Base-by-base conservation (phyloP, 2,888 invertebrate genomes). In the Molanna angustata region DNA sequence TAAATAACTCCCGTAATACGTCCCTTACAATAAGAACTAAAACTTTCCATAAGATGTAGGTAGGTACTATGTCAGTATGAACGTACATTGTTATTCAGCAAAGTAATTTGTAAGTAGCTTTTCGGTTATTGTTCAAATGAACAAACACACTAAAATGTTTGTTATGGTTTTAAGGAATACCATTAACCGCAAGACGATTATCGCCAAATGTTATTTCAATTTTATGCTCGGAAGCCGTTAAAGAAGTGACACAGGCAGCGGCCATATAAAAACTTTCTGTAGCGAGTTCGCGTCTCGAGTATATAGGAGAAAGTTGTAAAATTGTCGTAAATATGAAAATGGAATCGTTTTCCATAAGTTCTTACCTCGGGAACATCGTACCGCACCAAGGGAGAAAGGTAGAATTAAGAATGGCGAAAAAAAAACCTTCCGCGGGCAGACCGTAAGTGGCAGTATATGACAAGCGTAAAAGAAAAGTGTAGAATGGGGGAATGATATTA, bases 291-390 rank as follows among this genome's bases (percentile, higher is more conserved):
- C 55, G 55, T 58, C 52, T 49, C 46, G 43, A 27, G 40, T 52
- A 54, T 51, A 48, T 35, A 39, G 48, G 48, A 50, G 39, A 54
- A 58, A 58, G 58, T 56, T 58, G 56, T 58, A 58, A 58, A 58
- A 58, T 58, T 56, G 56, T 56, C 58, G 58, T 58, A 58, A 58
- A 58, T 58, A 58, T 58, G 55, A 58, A 58, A 56, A 58, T 58
- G 58, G 58, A 58, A 58, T 58, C 55, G 58, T 56, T 58, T 52
- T 51, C 58, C 53, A 57, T 52, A 52, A 43, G 54, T 48, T 49
- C 41, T 44, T 17, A 32, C 44, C 32, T 11, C 22, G 42, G 37
- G 40, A 31, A 44, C 19, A 33, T 7, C n/a, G n/a, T n/a, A n/a
- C n/a, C 2, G 43, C 43, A 37, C 17, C 44, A 31, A 44, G 17